These are phyloP conservation scores for Tetragonula clypearis DNA, from an alignment of 1,140 invertebrate species.

Conservation along the genomic window DNA sequence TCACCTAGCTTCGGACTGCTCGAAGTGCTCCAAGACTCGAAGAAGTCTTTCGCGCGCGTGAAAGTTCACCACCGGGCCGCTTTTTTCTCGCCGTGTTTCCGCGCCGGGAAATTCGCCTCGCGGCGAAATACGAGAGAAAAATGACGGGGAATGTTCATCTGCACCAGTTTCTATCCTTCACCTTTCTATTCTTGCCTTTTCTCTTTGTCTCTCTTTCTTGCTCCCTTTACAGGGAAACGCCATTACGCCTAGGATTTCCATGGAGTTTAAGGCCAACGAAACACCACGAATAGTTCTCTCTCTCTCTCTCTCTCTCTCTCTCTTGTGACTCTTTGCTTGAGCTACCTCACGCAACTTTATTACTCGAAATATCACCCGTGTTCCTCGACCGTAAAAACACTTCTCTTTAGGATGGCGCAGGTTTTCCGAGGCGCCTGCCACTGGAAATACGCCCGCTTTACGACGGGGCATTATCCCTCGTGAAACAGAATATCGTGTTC, in stretches of 20 bases:
- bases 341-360: conserved; percentile 19
- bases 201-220: background rate
- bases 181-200: background rate
- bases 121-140: conserved; percentile 40
- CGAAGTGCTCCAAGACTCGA: background rate
- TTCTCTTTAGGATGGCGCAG: background rate
- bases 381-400: background rate
- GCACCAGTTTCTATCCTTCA: conserved; percentile 7
- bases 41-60: conserved; percentile 27
- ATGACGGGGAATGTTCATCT: conserved; percentile 49
- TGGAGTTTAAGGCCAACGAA: conserved; percentile 10
- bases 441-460: background rate
- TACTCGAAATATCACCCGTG: background rate
- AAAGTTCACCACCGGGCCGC: conserved; percentile 40
- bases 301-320: too few species aligned
- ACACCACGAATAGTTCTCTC: background rate
- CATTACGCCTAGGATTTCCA: conserved; percentile 26
- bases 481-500: background rate
- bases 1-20: background rate
- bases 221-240: conserved; percentile 35
- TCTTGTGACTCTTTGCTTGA: background rate
- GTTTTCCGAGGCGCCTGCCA: background rate
- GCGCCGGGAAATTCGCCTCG: conserved; percentile 30
- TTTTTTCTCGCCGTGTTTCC: conserved; percentile 22
- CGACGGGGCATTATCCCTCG: background rate